phyloP scores from a whole-genome alignment of 2,888 invertebrate genomes.

The Xanthostigma xanthostigma region DNA sequence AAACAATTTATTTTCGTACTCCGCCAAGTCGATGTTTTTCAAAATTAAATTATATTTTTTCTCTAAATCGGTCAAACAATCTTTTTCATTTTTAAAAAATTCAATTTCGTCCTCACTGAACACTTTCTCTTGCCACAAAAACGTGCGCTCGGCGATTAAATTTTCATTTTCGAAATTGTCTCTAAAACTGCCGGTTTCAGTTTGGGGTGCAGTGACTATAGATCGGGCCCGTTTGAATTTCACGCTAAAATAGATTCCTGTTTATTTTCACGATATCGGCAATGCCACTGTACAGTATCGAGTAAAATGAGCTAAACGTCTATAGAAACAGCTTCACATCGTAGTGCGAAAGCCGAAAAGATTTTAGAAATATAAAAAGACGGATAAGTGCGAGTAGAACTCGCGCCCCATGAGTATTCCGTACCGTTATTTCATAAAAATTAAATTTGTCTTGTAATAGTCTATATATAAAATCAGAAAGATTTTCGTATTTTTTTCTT shows the following conservation, averaged over 20 bases:
- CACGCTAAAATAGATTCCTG: constrained; percentile 21
- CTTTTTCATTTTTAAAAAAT: constrained; percentile 40
- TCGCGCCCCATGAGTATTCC: too few species aligned
- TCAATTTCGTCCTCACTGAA: constrained; percentile 45
- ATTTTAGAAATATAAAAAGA: too few species aligned
- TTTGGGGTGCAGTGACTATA: constrained; percentile 27
- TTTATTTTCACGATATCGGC: too few species aligned
- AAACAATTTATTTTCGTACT: constrained; percentile 32
- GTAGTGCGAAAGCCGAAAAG: too few species aligned
- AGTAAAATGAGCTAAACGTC: too few species aligned
- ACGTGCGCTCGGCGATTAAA: constrained; percentile 22
- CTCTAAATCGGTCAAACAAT: constrained; percentile 46
- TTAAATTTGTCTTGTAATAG: too few species aligned
- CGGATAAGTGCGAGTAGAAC: too few species aligned
- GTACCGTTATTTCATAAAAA: too few species aligned
- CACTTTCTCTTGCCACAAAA: constrained; percentile 61
- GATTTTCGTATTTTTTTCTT: too few species aligned
- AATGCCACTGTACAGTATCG: too few species aligned
- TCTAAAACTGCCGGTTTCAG: constrained; percentile 25
- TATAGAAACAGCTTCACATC: too few species aligned
- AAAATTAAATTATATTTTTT: constrained; percentile 35
- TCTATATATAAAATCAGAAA: too few species aligned
- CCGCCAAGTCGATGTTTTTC: constrained; percentile 19
- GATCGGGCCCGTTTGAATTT: constrained; percentile 27
- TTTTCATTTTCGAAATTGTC: constrained; percentile 14